These are phyloP conservation scores for Himalopsyche tibetana DNA, from an alignment of 2,888 invertebrate species.

Conservation along the genomic window DNA sequence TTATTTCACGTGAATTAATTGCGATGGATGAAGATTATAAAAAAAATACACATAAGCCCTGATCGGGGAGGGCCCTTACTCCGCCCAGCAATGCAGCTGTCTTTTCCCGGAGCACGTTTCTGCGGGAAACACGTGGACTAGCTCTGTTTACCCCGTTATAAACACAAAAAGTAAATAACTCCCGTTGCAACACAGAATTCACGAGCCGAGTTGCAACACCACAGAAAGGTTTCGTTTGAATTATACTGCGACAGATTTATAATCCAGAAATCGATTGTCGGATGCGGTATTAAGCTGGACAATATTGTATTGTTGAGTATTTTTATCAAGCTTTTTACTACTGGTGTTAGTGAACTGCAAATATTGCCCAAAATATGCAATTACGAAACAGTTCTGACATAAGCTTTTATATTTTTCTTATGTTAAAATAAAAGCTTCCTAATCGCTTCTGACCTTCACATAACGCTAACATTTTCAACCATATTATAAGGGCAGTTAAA, in stretches of 20 bases:
- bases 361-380: too few species aligned
- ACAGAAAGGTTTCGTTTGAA: not conserved
- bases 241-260: not conserved
- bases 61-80: not conserved
- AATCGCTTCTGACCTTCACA: too few species aligned
- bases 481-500: too few species aligned
- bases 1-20: not conserved
- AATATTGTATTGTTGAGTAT: too few species aligned
- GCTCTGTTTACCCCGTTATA: not conserved
- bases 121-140: constrained; percentile 24
- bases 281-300: not conserved
- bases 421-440: too few species aligned
- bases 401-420: too few species aligned
- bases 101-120: not conserved
- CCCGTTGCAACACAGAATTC: constrained; percentile 12
- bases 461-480: too few species aligned
- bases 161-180: constrained; percentile 11
- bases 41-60: not conserved
- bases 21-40: not conserved
- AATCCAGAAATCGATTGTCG: not conserved
- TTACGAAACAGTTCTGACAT: too few species aligned
- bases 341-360: too few species aligned
- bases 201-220: not conserved
- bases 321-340: too few species aligned
- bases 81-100: constrained; percentile 9